phyloP scores from a whole-genome alignment of 2,797 vertebrate species.

The Oryzias dopingdopingensis region DNA sequence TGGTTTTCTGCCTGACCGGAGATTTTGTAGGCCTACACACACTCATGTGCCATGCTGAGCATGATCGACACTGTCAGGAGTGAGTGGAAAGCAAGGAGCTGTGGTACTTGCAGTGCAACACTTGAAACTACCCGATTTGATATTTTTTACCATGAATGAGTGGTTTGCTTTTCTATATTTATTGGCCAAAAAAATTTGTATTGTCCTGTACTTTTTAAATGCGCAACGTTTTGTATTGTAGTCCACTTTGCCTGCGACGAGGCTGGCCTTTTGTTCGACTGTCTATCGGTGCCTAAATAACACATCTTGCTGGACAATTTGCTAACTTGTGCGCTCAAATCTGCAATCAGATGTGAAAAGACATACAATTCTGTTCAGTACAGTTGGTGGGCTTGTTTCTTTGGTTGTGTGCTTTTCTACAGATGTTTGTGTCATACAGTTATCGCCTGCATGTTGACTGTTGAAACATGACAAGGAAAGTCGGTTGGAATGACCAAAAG shows the following conservation, averaged over 20 bases:
- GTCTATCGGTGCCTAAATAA: slow-evolving; percentile 60
- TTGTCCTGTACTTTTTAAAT: slow-evolving; percentile 56
- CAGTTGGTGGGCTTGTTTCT: slow-evolving; percentile 37
- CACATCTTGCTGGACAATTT: slow-evolving; percentile 12
- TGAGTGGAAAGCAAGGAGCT: slow-evolving; percentile 58
- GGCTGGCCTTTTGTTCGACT: slow-evolving; percentile 60
- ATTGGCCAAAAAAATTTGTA: slow-evolving; percentile 63
- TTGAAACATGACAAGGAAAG: slow-evolving; percentile 51
- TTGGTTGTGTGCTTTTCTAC: slow-evolving; percentile 37
- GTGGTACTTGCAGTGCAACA: slow-evolving; percentile 71
- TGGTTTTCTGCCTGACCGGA: slow-evolving; percentile 56
- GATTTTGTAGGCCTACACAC: slow-evolving; percentile 58
- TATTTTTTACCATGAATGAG: slow-evolving; percentile 49
- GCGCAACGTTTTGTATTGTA: slow-evolving; percentile 58
- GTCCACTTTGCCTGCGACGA: slow-evolving; percentile 50
- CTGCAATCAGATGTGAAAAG: slow-evolving; percentile 15
- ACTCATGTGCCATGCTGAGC: slow-evolving; percentile 68
- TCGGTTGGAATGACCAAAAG: slow-evolving; percentile 68
- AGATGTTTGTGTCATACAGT: slow-evolving; percentile 52
- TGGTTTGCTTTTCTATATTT: slow-evolving; percentile 67
- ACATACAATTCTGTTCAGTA: slow-evolving; percentile 20
- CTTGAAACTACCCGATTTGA: slow-evolving; percentile 69
- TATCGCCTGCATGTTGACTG: slow-evolving; percentile 59
- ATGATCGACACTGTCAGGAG: slow-evolving; percentile 68
- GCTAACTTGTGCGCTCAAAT: slow-evolving; percentile 18